Percentiles rank a stretch among this genome's conserved stretches.
Evolutionary conservation across 1,140 invertebrate species (phyloP).

Genomic region (Cotesia chilonis): DNA sequence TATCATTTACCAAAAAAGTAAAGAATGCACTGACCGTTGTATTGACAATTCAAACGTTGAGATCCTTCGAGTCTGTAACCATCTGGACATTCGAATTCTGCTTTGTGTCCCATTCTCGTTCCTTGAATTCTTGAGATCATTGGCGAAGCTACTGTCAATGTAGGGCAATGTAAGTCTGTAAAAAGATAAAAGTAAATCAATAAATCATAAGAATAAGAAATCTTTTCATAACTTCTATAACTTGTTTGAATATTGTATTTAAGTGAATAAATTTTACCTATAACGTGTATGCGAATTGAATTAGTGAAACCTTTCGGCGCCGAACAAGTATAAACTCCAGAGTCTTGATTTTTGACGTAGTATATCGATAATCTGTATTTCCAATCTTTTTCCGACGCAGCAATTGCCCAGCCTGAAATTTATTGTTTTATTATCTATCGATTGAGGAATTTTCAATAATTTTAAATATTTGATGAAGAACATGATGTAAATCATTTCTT

Average conservation of each 20-base stretch:
- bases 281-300: constrained; percentile 79
- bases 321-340: constrained; percentile 84
- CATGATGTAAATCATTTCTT: too few species aligned
- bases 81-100: constrained; percentile 74
- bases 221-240: not conserved
- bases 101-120: constrained; percentile 73
- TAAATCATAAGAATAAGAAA: not conserved
- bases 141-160: constrained; percentile 63
- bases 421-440: constrained; percentile 18
- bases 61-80: constrained; percentile 77
- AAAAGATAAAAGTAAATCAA: constrained; percentile 41
- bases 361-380: constrained; percentile 85
- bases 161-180: constrained; percentile 72
- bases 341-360: constrained; percentile 82
- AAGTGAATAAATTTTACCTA: constrained; percentile 69
- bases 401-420: constrained; percentile 79
- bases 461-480: too few species aligned
- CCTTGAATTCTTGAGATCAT: constrained; percentile 72
- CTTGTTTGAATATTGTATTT: constrained; percentile 35
- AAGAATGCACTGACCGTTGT: constrained; percentile 69
- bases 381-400: constrained; percentile 78
- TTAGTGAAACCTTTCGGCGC: constrained; percentile 82
- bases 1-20: too few species aligned
- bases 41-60: constrained; percentile 77
- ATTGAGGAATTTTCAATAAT: too few species aligned